Evolutionary conservation across 2,888 invertebrate species (phyloP), one percentile per base, ranked within the genome.

Genomic region (Galerucella pusilla): DNA sequence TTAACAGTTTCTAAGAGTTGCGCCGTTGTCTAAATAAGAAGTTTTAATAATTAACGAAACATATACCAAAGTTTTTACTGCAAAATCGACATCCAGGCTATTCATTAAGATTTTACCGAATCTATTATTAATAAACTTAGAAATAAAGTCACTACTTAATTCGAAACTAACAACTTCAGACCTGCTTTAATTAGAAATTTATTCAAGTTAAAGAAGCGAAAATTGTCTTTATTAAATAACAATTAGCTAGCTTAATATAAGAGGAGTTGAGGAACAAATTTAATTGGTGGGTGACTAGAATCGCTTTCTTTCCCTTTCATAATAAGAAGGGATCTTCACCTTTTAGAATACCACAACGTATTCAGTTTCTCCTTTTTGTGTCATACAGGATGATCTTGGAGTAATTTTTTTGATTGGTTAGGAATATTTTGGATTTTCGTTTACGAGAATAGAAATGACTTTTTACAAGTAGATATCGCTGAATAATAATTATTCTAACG

Each of bases 31-130:
- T 68, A 71, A 68, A 71, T 42, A 42, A 74, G 73, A 76, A 78
- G 73, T 78, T 69, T 77, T 64, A 77, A 77, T 77, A 75, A 75
- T 77, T 75, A 74, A 77, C 69, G 65, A 75, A 73, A 72, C 75
- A 72, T 77, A 75, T 77, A 73, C 73, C 65, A 52, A 52, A 52
- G 52, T 52, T 52, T 52, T 52, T 49, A 67, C 60, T 68, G 72
- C 65, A 74, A 74, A 78, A 75, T 76, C 72, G 57, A 59, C 66
- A 64, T 67, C 20, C 46, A 57, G 76, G 74, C 70, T 72, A 73
- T 78, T 76, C 73, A 76, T 78, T 74, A 74, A 71, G 67, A 68
- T 76, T 74, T 70, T 42, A 63, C 72, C 61, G 60, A 67, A 69
- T 78, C 70, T 69, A 76, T 76, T 72, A 78, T 69, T 75, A 61